Evolutionary conservation across 2,113 vertebrate species (phyloP), one percentile per base, ranked within the genome.

Genomic region (Donacobius atricapilla): DNA sequence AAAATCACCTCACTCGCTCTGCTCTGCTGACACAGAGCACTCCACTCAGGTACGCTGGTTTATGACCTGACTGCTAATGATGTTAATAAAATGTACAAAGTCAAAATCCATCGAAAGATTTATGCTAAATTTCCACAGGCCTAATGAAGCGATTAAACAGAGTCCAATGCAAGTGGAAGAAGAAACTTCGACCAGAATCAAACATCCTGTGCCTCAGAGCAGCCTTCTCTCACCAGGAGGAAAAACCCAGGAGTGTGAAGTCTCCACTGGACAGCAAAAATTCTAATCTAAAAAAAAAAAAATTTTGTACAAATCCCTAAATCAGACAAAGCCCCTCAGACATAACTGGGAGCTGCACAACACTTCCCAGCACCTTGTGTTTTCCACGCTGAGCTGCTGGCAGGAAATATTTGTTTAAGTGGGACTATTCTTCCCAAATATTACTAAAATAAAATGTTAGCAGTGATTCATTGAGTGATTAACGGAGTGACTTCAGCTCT

Each of bases 381-480:
- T 77, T 39, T 81, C 64, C 83, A 37, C 1, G 4, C 60, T 7
- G 2, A 47, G 89, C 86, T 87, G 69, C 86, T 44, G 73, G 87
- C 70, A 92, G 89, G 93, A 94, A 91, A 56, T 47, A 61, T 57
- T 95, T 95, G 63, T 75, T 71, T 51, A 89, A 79, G 83, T 3
- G 3, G 13, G 23, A 50, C 54, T 82, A 9, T 87, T 91, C 93
- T 65, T 91, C 39, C 73, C n/a, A 64, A 82, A 95, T 23, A 73
- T 40, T 82, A 18, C 39, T 48, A 71, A 92, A 97, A 91, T 79
- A 61, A 96, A 96, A 91, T 3, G 40, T 47, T 93, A 84, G 79
- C 87, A 80, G 77, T 84, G 93, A 95, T 82, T 87, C 91, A 87
- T 2, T 42, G 94, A 94, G 69, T 30, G 70, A 94, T 87, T 87